A percentile compares a stretch with the other conserved stretches of the same genome.
These are phyloP conservation scores for Bombus superbus DNA, from an alignment of 1,140 invertebrate genomes.

Conservation along the genomic window DNA sequence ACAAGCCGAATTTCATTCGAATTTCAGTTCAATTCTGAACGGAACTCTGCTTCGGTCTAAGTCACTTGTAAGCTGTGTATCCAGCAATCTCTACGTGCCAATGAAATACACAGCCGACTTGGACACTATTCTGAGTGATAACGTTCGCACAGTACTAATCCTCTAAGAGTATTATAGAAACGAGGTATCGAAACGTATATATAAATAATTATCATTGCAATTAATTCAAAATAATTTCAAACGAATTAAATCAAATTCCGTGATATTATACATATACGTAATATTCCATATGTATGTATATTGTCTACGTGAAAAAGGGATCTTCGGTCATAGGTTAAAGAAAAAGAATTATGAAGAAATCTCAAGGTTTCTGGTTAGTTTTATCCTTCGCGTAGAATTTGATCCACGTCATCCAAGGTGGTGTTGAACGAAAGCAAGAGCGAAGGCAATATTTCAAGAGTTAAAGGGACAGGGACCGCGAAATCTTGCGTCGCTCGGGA, in stretches of 20 bases:
- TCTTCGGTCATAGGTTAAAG: not conserved
- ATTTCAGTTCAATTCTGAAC: not conserved
- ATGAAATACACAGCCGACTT: not conserved
- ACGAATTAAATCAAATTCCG: not conserved
- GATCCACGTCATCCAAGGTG: not conserved
- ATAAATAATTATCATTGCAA: not conserved
- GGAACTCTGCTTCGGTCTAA: not conserved
- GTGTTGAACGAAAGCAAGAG: not conserved
- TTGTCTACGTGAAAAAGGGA: not conserved
- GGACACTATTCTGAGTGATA: not conserved
- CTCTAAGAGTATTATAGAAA: not conserved
- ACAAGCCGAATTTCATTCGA: not conserved
- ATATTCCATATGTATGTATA: too few relatives aligned
- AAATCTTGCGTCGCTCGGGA: constrained; percentile 31
- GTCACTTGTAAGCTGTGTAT: not conserved
- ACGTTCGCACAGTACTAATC: not conserved
- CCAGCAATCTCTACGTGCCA: not conserved
- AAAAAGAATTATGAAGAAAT: not conserved
- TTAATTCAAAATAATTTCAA: not conserved
- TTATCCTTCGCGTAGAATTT: not conserved
- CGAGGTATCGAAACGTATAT: not conserved
- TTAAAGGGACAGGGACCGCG: not conserved
- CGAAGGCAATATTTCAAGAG: constrained; percentile 13
- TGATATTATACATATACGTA: too few relatives aligned
- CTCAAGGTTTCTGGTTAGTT: not conserved